Evolutionary conservation across 2,797 vertebrate species (phyloP), one percentile per base, ranked within the genome.

Genomic region (Clarias pachynema): DNA sequence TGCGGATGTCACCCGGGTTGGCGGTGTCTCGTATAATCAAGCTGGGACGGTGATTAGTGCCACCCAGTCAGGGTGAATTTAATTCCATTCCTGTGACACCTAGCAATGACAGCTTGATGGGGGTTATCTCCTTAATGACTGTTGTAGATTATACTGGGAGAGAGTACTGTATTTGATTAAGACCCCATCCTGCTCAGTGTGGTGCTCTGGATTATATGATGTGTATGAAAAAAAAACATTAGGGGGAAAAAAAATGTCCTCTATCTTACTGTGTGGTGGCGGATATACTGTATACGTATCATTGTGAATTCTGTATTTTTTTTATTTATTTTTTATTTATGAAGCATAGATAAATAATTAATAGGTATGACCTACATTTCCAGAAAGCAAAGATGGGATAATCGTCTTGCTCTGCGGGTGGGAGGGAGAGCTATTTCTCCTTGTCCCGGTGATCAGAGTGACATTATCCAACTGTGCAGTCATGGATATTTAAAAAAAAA

Each of bases 31-130:
- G 87, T 92, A 86, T 93, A 89, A 93, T 92, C 92, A 93, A 88
- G 91, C 91, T 86, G 88, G 86, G 91, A 92, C 89, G 73, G 88
- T 93, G 90, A 93, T 94, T 93, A 92, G 89, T 79, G 82, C 65
- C 68, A 69, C 77, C 26, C 86, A 70, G 85, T 89, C 81, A 57
- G 85, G 90, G 89, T 88, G 89, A 92, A 90, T 93, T 93, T 88
- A 93, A 93, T 92, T 86, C 68, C 84, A 70, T 86, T 80, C 82
- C 59, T 87, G 72, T 75, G 82, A 84, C 82, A 85, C 84, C 81
- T 83, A 85, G 49, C 69, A 12, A 18, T 86, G 77, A 73, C 84
- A 85, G 81, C 80, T 79, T 87, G 86, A 89, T 65, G 74, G 84
- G 73, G 74, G 79, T 83, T 89, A 84, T 74, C 49, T 59, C 79